A percentile compares a stretch with the other conserved stretches of the same genome.
Evolutionary conservation across 2,113 vertebrate genomes (phyloP).

Genomic region (Puntigrus tetrazona): DNA sequence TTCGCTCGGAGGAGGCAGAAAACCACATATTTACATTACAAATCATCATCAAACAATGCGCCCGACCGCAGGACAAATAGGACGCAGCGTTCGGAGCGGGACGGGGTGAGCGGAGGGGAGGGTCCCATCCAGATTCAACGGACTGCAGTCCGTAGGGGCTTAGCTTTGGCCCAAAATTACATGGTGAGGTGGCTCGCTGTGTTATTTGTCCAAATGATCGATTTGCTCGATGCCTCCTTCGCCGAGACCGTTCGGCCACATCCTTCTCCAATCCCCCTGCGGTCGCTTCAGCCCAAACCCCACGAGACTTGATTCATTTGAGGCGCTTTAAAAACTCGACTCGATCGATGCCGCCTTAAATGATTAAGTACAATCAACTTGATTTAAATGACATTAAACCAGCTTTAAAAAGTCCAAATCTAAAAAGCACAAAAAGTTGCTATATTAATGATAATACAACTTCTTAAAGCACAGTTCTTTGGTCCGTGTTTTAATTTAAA

Average conservation of each 20-base stretch:
- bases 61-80: conserved; percentile 65
- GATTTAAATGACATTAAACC: too few species aligned
- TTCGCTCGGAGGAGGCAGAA: conserved; percentile 49
- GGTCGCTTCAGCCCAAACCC: too few species aligned
- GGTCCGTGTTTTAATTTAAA: too few species aligned
- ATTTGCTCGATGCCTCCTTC: conserved; percentile 70
- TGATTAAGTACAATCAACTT: too few species aligned
- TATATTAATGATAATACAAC: too few species aligned
- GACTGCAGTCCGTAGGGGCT: neutral
- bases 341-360: too few species aligned
- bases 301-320: too few species aligned
- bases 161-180: conserved; percentile 67
- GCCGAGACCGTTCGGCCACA: conserved; percentile 58
- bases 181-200: conserved; percentile 59
- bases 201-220: conserved; percentile 75
- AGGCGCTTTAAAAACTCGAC: too few species aligned
- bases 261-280: neutral
- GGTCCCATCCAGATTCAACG: neutral
- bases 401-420: too few species aligned
- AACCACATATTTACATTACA: conserved; percentile 74
- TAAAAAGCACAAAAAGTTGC: too few species aligned
- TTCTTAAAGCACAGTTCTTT: too few species aligned
- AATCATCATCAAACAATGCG: conserved; percentile 71
- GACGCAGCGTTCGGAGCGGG: conserved; percentile 55
- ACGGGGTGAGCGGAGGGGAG: conserved; percentile 18